Evolutionary conservation across 2,888 invertebrate genomes (phyloP), one percentile per base, ranked within the genome.

Genomic region (Graphium colonna): DNA sequence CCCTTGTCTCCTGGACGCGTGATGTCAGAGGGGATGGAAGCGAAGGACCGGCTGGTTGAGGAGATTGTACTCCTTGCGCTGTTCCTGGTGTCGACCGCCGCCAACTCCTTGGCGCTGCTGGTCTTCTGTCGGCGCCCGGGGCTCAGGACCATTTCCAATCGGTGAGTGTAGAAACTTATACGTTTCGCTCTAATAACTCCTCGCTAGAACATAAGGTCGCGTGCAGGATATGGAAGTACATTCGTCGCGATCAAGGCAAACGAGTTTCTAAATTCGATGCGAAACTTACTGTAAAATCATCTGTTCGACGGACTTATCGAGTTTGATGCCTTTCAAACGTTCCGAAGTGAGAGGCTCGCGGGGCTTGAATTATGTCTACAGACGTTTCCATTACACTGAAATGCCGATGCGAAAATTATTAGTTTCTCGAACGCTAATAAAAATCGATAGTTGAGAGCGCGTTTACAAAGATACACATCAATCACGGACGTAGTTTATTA

Each of bases 71-170:
- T 89, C 80, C 85, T 89, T 63, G 80, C 80, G 56, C 76, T 92
- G 65, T 91, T 93, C 73, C 82, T 92, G 71, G 91, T 93, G 63
- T 94, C 95, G 52, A 91, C 95, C 51, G 90, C 93, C 56, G 93
- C 94, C 68, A 95, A 95, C 75, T 91, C 92, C 45, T 90, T 94
- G 63, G 93, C 95, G 52, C 89, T 95, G 62, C 82, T 95, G 63
- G 93, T 95, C 46, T 95, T 95, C 82, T 92, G 93, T 75, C 90
- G 93, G 67, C 90, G 94, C 63, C 93, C 95, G 47, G 92, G 93
- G 44, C 86, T 95, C 45, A 91, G 95, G 69, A 95, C 95, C 61
- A 93, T 95, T 66, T 95, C 95, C 55, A 95, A 95, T 91, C 92
- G 94, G 94, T 94, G 84, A 86, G 90, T 75, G 70, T 40, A 40